A percentile compares a stretch with the other conserved stretches of the same genome.
phyloP scores from a whole-genome alignment of 1,140 invertebrate species.

The Arion vulgaris region DNA sequence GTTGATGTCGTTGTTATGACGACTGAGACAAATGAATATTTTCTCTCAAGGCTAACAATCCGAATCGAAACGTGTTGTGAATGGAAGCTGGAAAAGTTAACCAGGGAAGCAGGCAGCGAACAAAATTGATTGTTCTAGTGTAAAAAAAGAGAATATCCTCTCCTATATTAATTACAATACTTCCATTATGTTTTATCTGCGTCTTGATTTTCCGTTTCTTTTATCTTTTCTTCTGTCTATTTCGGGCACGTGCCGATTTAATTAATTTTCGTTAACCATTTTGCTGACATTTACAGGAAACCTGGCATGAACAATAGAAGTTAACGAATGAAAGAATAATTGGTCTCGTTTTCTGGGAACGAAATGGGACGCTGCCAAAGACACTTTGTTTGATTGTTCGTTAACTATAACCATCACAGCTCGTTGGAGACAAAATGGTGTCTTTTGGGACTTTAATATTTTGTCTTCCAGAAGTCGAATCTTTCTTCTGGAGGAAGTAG shows the following conservation, averaged over 20 bases:
- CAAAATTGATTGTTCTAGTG: not conserved
- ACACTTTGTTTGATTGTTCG: no score
- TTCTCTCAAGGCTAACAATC: not conserved
- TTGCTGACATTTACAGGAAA: not conserved
- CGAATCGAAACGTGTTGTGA: not conserved
- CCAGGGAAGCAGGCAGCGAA: not conserved
- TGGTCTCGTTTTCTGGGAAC: not conserved
- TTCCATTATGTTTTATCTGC: not conserved
- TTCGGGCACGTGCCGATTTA: not conserved
- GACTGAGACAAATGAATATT: not conserved
- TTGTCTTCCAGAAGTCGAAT: no score
- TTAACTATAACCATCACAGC: no score
- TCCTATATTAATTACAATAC: not conserved
- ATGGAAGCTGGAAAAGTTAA: not conserved
- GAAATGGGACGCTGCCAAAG: not conserved
- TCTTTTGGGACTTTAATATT: no score
- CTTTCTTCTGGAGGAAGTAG: no score
- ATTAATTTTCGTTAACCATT: not conserved
- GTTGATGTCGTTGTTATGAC: slow-evolving; percentile 7
- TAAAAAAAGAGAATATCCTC: not conserved
- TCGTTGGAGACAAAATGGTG: no score
- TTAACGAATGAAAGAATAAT: not conserved
- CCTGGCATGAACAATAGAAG: not conserved
- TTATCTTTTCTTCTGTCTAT: not conserved
- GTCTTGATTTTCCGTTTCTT: not conserved